Percentiles rank a stretch among this genome's conserved stretches.
phyloP scores from a whole-genome alignment of 2,888 invertebrate species.

The Aquatica leii region DNA sequence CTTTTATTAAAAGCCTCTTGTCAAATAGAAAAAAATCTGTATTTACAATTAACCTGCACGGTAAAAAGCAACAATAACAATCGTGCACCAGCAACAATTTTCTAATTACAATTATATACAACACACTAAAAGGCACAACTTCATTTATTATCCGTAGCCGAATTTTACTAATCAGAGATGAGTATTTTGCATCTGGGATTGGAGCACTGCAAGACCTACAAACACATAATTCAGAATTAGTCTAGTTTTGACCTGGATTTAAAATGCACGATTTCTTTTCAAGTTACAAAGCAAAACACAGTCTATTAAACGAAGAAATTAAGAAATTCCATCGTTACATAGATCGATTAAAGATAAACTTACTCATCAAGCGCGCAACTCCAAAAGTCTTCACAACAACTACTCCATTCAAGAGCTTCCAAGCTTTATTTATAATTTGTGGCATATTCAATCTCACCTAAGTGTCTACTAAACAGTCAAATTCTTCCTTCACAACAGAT shows the following conservation, averaged over 20 bases:
- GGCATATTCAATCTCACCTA: constrained; percentile 34
- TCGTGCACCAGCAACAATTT: too few species aligned
- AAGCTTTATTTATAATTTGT: constrained; percentile 29
- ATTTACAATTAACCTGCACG: constrained; percentile 1
- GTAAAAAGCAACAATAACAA: constrained; percentile 5
- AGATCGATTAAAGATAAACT: constrained; percentile 33
- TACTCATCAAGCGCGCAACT: constrained; percentile 34
- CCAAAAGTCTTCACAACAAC: constrained; percentile 33
- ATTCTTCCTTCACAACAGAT: constrained; percentile 32
- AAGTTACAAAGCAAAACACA: too few species aligned
- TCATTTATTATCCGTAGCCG: background rate
- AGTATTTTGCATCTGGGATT: constrained; percentile 32
- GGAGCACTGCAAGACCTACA: constrained; percentile 33
- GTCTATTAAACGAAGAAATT: too few species aligned
- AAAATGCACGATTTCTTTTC: too few species aligned
- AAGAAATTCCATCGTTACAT: constrained; percentile 8
- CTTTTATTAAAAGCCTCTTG: background rate
- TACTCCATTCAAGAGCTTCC: constrained; percentile 33
- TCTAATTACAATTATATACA: too few species aligned
- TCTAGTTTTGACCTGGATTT: too few species aligned
- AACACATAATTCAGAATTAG: constrained; percentile 15
- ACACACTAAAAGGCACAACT: background rate
- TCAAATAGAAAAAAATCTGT: background rate
- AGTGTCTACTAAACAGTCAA: constrained; percentile 31
- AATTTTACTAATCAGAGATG: constrained; percentile 21